Evolutionary conservation across 2,113 vertebrate species (phyloP), one percentile per base, ranked within the genome.

Genomic region (Phodopus roborovskii): DNA sequence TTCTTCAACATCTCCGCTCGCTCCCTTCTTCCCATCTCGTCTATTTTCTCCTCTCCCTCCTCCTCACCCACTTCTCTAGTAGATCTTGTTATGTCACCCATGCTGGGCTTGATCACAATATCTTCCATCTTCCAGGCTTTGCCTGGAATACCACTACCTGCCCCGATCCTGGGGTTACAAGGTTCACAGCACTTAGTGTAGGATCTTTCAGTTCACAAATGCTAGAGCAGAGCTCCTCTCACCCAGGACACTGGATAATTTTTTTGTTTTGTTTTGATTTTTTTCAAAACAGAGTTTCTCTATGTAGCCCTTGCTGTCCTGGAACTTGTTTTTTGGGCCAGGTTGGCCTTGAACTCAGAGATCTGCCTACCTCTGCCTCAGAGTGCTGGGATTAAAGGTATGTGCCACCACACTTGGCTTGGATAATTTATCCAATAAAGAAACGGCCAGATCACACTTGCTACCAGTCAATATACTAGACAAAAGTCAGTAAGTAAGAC

Each of bases 401-500:
- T 83, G 24, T 26, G 56, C 78, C 33, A 13, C 5, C 50, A 58
- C 78, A 58, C 19, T 5, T 33, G 0, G 33, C 56, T 62, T 62
- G 12, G n/a, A 62, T 50, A 87, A 92, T 56, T 81, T 22, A 86
- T 73, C 77, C 90, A 81, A 73, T 28, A 33, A 17, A 97, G 85
- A 81, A 75, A 66, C 53, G 77, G 62, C 33, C 86, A 95, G 71
- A 56, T 73, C 30, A 81, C 48, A 84, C 13, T 77, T 75, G 3
- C 68, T 94, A 74, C 28, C 33, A 64, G 77, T 60, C 91, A 93
- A 90, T 60, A 92, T 7, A 70, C 33, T 45, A 90, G 12, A 56
- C 82, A 30, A 94, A 95, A 96, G 1, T 62, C 92, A 94, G 19
- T 48, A 94, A 19, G 28, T 58, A 75, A 83, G 62, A 42, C 81